Percentiles rank a stretch among this genome's conserved stretches.
These are phyloP conservation scores for Lepidotrigona ventralis DNA, from an alignment of 1,140 invertebrate species.

Conservation along the genomic window DNA sequence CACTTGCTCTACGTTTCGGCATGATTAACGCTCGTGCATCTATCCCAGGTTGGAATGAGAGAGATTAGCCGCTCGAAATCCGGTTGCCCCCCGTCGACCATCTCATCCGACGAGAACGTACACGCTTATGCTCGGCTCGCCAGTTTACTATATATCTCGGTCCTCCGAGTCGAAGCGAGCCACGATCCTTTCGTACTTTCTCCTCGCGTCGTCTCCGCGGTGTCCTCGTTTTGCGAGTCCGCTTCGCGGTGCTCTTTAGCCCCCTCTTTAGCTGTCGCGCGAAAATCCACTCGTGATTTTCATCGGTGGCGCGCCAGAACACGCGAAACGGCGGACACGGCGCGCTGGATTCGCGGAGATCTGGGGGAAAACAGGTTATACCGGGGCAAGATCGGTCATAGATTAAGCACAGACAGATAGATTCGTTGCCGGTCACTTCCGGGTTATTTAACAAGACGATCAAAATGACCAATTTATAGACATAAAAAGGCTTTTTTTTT, in stretches of 20 bases:
- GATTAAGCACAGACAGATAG: neutral
- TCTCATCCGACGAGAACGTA: neutral
- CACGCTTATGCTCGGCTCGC: neutral
- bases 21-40: neutral
- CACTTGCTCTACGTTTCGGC: neutral
- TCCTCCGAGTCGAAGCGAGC: conserved; percentile 1
- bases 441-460: no score
- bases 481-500: no score
- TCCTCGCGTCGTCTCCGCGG: conserved; percentile 37
- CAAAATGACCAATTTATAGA: no score
- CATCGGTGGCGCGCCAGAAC: neutral
- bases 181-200: conserved; percentile 41
- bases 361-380: neutral
- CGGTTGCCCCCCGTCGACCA: conserved; percentile 3
- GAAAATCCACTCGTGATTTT: neutral
- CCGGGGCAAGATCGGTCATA: neutral
- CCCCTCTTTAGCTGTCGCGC: neutral
- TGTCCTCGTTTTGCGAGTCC: conserved; percentile 33
- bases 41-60: neutral
- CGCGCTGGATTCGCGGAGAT: fast-evolving
- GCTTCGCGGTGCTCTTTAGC: conserved; percentile 28
- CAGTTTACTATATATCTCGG: neutral
- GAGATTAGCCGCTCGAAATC: conserved; percentile 14
- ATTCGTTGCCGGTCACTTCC: no score
- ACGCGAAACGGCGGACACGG: neutral